A percentile compares a stretch with the other conserved stretches of the same genome.
These are phyloP conservation scores for Aurelia sp. DNA, from an alignment of 30 jellyfish, hydroid and myxozoan genomes.

Conservation along the genomic window DNA sequence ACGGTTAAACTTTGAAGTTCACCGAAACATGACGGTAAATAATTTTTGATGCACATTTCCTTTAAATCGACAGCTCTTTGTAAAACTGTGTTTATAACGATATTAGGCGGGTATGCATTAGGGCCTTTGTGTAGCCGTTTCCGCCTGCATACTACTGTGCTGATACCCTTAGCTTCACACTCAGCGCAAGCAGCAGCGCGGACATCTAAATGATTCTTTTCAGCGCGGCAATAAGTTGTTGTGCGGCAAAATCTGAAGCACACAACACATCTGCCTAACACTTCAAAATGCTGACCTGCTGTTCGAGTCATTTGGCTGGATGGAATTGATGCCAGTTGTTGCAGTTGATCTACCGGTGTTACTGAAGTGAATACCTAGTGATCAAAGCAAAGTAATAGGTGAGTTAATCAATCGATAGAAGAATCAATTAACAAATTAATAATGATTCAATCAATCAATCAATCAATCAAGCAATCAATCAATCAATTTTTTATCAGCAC, in stretches of 20 bases:
- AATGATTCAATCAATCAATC: too few species aligned
- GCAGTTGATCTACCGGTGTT: conserved; percentile 46
- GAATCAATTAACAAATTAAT: too few species aligned
- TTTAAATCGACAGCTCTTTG: conserved; percentile 84
- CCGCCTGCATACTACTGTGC: conserved; percentile 98
- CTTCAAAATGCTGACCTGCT: conserved; percentile 97
- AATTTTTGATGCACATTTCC: conserved; percentile 86
- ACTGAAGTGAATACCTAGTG: conserved; percentile 39
- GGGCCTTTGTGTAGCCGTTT: conserved; percentile 93
- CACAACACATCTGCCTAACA: conserved; percentile 91
- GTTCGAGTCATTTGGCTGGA: conserved; percentile 60
- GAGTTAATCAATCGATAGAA: too few species aligned
- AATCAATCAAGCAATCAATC: too few species aligned
- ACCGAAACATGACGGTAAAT: conserved; percentile 88
- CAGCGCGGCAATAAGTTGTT: conserved; percentile 99
- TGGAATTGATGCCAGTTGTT: conserved; percentile 39
- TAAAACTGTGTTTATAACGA: conserved; percentile 92
- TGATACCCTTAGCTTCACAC: conserved; percentile 87
- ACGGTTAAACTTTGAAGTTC: conserved; percentile 95
- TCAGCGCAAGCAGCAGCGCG: conserved; percentile 96
- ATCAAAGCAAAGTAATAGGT: background rate
- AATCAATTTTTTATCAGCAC: too few species aligned
- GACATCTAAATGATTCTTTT: conserved; percentile 93
- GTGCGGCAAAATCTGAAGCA: conserved; percentile 99
- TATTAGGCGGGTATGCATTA: conserved; percentile 95